Conservation (phyloP, 2,113 vertebrate species). For the Caretta caretta region DNA sequence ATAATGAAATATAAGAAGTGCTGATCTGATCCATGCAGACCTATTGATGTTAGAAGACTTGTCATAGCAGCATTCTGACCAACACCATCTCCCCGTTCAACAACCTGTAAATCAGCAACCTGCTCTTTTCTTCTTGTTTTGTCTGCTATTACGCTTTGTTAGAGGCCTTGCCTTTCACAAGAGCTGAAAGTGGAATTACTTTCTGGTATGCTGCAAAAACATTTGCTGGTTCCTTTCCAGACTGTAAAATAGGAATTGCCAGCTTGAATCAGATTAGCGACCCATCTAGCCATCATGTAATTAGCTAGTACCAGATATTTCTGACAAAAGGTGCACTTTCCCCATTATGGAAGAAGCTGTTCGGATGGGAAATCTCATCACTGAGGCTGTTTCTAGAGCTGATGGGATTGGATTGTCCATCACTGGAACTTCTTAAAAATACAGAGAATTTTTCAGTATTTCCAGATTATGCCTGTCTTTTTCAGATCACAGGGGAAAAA, state of each 20-base stretch:
- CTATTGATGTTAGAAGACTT: not conserved
- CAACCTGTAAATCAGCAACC: slow-evolving; percentile 64
- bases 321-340: not conserved
- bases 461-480: accelerated
- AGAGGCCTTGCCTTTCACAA: slow-evolving; percentile 18
- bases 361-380: accelerated
- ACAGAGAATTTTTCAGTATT: not conserved
- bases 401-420: not conserved
- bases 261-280: not conserved
- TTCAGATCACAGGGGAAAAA: not conserved
- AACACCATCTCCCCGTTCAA: not conserved
- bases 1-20: not conserved
- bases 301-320: not conserved
- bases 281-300: not conserved
- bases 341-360: not conserved
- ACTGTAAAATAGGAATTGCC: not conserved
- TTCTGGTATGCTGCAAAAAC: not conserved
- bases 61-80: not conserved
- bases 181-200: slow-evolving; percentile 25
- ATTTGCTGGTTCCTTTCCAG: not conserved
- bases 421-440: not conserved
- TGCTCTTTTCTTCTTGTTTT: not conserved
- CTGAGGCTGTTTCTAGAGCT: not conserved
- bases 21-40: slow-evolving; percentile 24
- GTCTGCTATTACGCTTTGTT: slow-evolving; percentile 4